phyloP scores from a whole-genome alignment of 2,888 invertebrate genomes.

The Cordilura impudica region DNA sequence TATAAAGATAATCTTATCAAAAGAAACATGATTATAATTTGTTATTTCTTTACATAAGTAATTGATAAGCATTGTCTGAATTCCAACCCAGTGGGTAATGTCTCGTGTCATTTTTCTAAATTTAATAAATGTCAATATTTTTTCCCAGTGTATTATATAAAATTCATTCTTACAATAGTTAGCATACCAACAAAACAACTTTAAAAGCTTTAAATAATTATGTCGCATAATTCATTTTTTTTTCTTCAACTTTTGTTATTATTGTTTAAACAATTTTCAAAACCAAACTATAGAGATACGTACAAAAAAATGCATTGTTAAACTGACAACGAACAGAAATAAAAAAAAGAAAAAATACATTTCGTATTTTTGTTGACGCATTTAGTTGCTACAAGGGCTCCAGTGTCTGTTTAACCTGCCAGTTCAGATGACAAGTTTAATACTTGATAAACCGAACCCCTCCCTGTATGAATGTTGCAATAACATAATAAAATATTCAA shows the following conservation, averaged over 20 bases:
- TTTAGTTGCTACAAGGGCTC: slow-evolving; percentile 46
- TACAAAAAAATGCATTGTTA: background rate
- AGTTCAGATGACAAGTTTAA: slow-evolving; percentile 55
- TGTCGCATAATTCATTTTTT: background rate
- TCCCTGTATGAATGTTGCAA: background rate
- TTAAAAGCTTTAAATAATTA: background rate
- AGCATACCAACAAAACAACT: background rate
- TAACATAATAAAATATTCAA: background rate
- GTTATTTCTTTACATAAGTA: background rate
- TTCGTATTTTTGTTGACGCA: background rate
- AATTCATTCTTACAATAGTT: background rate
- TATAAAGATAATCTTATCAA: background rate
- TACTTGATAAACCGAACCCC: slow-evolving; percentile 42
- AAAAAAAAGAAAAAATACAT: background rate
- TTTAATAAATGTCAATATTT: too few relatives aligned
- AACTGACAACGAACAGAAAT: background rate
- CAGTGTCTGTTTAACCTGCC: slow-evolving; percentile 58
- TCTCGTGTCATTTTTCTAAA: background rate
- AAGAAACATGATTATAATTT: background rate
- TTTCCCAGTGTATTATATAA: background rate
- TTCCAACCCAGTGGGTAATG: too few relatives aligned
- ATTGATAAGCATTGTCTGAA: background rate
- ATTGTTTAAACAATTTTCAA: background rate
- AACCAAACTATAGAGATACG: background rate
- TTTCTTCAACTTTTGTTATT: background rate